Conservation (phyloP, 2,888 invertebrate species). For the Ferdinandea cuprea region DNA sequence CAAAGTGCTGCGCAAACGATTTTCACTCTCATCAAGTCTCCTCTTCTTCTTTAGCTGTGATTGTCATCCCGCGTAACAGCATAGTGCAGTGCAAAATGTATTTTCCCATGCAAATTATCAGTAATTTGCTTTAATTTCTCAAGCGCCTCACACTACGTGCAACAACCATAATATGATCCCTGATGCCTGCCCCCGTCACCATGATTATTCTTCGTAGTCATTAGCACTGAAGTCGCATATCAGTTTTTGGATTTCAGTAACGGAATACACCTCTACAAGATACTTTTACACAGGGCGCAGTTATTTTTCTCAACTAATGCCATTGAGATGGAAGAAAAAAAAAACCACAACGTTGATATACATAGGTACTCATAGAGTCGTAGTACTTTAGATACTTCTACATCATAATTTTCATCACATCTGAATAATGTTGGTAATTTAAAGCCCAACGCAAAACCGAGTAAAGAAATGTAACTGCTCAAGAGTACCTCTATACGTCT, state of each 20-base stretch:
- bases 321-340: conserved; percentile 22
- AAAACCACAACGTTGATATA: conserved; percentile 36
- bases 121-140: conserved; percentile 62
- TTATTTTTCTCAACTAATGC: conserved; percentile 32
- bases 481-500: conserved; percentile 34
- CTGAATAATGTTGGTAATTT: conserved; percentile 46
- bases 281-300: conserved; percentile 58
- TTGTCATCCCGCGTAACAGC: conserved; percentile 9
- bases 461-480: conserved; percentile 52
- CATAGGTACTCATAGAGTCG: conserved; percentile 14
- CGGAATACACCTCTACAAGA: conserved; percentile 47
- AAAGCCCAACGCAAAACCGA: conserved; percentile 42
- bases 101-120: conserved; percentile 65
- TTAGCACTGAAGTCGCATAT: conserved; percentile 40
- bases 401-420: conserved; percentile 20
- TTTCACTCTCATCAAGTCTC: neutral
- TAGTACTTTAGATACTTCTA: neutral
- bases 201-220: conserved; percentile 16
- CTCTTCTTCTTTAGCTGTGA: conserved; percentile 10
- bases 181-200: neutral
- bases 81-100: conserved; percentile 15
- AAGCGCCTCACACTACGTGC: conserved; percentile 31
- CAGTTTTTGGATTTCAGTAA: conserved; percentile 71
- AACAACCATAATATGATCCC: conserved; percentile 50
- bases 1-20: conserved; percentile 26